A percentile compares a stretch with the other conserved stretches of the same genome.
phyloP scores from a whole-genome alignment of 2,113 vertebrate species.

The Bungarus multicinctus region DNA sequence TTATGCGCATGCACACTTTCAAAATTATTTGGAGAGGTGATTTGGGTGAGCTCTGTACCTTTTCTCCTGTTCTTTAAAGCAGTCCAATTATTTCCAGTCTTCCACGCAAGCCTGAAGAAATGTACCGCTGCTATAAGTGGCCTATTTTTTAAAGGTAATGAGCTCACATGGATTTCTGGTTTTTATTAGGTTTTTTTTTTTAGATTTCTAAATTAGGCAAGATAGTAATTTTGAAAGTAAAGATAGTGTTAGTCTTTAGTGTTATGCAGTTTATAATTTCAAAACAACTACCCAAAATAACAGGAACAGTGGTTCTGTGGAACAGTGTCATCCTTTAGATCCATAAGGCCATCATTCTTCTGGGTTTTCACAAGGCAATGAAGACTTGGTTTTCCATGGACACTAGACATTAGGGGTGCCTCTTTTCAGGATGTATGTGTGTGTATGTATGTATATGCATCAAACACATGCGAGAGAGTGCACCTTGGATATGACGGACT shows the following conservation, averaged over 20 bases:
- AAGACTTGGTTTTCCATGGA: background rate
- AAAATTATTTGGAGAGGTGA: background rate
- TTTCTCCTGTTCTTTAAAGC: background rate
- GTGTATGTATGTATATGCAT: background rate
- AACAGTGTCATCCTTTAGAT: background rate
- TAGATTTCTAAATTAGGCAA: background rate
- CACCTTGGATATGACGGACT: background rate
- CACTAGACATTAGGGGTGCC: background rate
- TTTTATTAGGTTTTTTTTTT: background rate
- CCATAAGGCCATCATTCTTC: background rate
- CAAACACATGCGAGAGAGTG: background rate
- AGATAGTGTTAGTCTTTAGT: background rate
- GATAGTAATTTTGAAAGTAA: background rate
- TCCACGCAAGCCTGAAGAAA: background rate
- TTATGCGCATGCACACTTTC: background rate
- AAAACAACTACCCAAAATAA: background rate
- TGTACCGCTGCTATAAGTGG: background rate
- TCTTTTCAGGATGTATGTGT: background rate
- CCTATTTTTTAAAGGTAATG: background rate
- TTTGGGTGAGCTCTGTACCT: background rate
- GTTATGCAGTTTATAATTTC: background rate
- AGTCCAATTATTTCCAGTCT: background rate
- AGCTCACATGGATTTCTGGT: background rate
- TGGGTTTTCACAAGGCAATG: background rate
- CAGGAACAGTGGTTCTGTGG: background rate